Evolutionary conservation across 2,113 vertebrate genomes (phyloP), one percentile per base, ranked within the genome.

Genomic region (Cepphus grylle): DNA sequence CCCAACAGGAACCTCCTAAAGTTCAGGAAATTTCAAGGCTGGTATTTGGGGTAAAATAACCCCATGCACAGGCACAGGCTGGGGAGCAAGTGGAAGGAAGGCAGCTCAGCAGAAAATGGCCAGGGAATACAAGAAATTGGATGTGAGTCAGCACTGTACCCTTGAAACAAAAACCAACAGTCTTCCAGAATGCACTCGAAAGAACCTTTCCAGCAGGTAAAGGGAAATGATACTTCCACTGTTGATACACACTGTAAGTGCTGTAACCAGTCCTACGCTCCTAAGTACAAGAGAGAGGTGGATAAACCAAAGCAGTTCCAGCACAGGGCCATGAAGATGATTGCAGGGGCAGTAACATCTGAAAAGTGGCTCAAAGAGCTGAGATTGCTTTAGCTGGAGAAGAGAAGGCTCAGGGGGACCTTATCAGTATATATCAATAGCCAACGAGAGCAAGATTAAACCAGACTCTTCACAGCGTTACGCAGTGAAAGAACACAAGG

Each of bases 191-290:
- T 62, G 27, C 26, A 72, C 23, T 4, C 42, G 59, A 29, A 55
- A 90, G 12, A 84, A 38, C 36, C 36, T 36, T n/a, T 23, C 4
- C 59, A 92, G 74, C 40, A 88, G 34, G 29, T 5, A 40, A 6
- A 52, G 45, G 47, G 21, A 79, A 22, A 61, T 27, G 17, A 21
- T 55, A 17, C 12, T 30, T 77, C 23, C 74, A 50, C 2, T 8
- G 6, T 12, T 26, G 19, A 66, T 12, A 49, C 9, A 72, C 34
- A 56, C 4, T 1, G 0, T 1, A 56, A 34, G 14, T 38, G 40
- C 52, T 72, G 23, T 77, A 42, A 72, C 11, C 42, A 73, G 30
- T 65, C 50, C n/a, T 66, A 66, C 8, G 1, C 50, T 74, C 8
- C 49, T 22, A 74, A 74, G 55, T 16, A 73, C 8, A 38, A 80